phyloP scores from a whole-genome alignment of 2,113 vertebrate species.

The Irena cyanogastra region DNA sequence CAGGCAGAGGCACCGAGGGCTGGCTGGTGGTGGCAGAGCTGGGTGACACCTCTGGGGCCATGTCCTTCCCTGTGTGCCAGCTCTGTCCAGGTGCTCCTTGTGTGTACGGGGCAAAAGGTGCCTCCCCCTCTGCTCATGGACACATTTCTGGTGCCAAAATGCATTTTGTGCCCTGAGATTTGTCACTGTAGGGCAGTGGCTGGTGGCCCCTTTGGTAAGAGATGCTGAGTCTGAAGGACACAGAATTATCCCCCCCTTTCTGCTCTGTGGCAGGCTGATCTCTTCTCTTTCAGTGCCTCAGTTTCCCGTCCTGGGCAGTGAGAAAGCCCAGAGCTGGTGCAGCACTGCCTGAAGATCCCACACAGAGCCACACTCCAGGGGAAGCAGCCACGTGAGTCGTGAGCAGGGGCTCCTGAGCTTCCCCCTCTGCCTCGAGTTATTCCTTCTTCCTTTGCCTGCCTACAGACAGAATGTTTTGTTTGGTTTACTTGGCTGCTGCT shows the following conservation, averaged over 20 bases:
- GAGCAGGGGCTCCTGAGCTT: not conserved
- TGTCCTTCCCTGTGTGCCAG: not conserved
- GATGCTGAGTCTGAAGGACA: not conserved
- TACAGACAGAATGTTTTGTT: not conserved
- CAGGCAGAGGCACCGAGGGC: fast-evolving
- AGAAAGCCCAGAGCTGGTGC: not conserved
- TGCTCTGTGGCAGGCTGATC: not conserved
- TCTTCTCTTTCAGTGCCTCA: not conserved
- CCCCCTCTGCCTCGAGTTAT: not conserved
- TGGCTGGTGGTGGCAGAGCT: not conserved
- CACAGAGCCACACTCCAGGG: not conserved
- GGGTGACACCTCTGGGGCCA: too few species aligned
- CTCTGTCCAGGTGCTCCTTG: fast-evolving
- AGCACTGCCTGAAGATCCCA: not conserved
- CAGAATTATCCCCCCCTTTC: not conserved
- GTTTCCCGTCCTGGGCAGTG: not conserved
- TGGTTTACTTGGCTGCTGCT: not conserved
- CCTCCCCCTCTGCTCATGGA: not conserved
- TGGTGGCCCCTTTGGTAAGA: not conserved
- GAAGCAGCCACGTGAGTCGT: not conserved
- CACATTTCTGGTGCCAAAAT: not conserved
- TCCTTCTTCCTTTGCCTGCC: not conserved
- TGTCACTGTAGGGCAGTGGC: not conserved
- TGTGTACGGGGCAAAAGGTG: not conserved
- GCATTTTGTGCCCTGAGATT: not conserved